phyloP scores from a whole-genome alignment of 2,113 vertebrate genomes.

The Leucosticte australis region DNA sequence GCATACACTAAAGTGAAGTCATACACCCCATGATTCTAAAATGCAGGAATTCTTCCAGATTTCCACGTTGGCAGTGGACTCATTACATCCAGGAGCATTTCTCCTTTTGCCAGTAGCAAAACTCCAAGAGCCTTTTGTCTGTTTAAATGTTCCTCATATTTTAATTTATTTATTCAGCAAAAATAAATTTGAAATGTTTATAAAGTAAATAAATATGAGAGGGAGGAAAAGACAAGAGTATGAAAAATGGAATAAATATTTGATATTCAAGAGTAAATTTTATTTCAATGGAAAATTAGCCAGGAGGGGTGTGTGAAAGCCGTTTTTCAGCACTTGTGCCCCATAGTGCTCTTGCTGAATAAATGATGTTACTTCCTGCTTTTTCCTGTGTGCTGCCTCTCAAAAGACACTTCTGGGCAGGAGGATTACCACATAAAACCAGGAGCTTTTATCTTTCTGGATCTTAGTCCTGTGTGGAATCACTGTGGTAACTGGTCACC shows the following conservation, averaged over 20 bases:
- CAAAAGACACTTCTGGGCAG: not conserved
- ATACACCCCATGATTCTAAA: not conserved
- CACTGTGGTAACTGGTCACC: not conserved
- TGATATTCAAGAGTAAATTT: not conserved
- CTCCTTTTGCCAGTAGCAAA: constrained; percentile 6
- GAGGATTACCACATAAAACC: constrained; percentile 8
- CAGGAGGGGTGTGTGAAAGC: not conserved
- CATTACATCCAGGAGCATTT: not conserved
- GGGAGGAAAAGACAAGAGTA: not conserved
- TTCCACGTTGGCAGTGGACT: not conserved
- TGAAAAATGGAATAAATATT: not conserved
- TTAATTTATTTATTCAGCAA: constrained; percentile 8
- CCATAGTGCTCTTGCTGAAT: constrained; percentile 18
- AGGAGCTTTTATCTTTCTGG: not conserved
- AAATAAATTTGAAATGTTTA: not conserved
- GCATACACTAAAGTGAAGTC: not conserved
- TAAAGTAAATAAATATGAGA: not conserved
- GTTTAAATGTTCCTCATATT: not conserved
- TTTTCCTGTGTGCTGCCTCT: not conserved
- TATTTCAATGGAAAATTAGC: not conserved
- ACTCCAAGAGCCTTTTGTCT: not conserved
- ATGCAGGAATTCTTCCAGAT: not conserved
- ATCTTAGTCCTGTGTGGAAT: not conserved
- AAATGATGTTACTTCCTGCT: constrained; percentile 3
- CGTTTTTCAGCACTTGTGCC: not conserved